Percentiles rank a stretch among this genome's conserved stretches.
Conservation (phyloP, 2,888 invertebrate species). For the Parnassius orleans region DNA sequence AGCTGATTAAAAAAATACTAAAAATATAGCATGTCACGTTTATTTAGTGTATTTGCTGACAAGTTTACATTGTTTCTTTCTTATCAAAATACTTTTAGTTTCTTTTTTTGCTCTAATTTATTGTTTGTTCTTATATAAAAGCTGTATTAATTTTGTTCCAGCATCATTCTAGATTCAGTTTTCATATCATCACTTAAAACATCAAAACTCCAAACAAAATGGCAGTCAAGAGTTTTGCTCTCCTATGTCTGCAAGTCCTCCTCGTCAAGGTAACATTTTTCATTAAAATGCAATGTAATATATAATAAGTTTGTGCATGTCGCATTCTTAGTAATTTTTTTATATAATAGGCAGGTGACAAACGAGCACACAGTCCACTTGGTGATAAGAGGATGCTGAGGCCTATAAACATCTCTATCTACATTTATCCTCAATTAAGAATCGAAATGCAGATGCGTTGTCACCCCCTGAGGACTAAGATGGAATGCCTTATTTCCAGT, state of each 20-base stretch:
- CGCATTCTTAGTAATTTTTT: no score
- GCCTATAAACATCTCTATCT: no score
- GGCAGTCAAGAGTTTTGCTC: constrained; percentile 6
- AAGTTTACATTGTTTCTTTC: constrained; percentile 14
- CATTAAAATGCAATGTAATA: no score
- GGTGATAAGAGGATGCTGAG: no score
- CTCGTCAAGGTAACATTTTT: constrained; percentile 14
- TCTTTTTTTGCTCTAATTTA: constrained; percentile 3
- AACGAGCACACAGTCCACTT: no score
- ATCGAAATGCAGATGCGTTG: no score
- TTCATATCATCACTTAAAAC: not conserved
- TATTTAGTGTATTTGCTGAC: constrained; percentile 1
- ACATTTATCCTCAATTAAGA: no score
- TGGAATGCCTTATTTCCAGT: no score
- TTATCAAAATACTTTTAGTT: constrained; percentile 1
- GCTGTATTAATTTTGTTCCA: constrained; percentile 5
- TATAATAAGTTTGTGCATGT: no score
- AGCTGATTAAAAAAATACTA: not conserved
- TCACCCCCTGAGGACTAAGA: no score
- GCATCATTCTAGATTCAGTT: constrained; percentile 15
- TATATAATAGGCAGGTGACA: no score
- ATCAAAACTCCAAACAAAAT: constrained; percentile 5
- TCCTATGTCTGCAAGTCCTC: constrained; percentile 15
- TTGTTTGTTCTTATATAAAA: constrained; percentile 15
- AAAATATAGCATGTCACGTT: constrained; percentile 12